phyloP scores from a whole-genome alignment of 2,113 vertebrate species.

The Oryzias melastigma region DNA sequence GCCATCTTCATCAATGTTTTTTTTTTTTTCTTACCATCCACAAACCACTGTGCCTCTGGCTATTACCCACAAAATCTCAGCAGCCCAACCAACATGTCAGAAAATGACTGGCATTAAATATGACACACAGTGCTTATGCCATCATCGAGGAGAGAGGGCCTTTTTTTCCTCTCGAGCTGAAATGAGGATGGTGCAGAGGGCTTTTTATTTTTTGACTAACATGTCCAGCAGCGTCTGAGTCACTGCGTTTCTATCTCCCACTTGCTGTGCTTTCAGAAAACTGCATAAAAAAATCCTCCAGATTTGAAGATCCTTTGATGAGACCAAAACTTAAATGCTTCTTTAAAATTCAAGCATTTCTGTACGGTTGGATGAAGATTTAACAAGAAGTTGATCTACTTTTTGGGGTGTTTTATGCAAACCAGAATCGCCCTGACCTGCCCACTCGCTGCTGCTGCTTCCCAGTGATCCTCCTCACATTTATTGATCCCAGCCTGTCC shows the following conservation, averaged over 20 bases:
- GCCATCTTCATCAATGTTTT: slow-evolving; percentile 35
- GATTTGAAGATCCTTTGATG: not conserved
- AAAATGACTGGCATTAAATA: slow-evolving; percentile 64
- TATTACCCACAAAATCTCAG: slow-evolving; percentile 41
- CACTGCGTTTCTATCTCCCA: slow-evolving; percentile 17
- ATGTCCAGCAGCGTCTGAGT: slow-evolving; percentile 22
- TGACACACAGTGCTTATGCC: slow-evolving; percentile 49
- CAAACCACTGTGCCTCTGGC: slow-evolving; percentile 45
- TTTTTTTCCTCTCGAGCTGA: slow-evolving; percentile 54
- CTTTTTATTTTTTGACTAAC: slow-evolving; percentile 31
- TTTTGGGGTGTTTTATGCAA: slow-evolving; percentile 24
- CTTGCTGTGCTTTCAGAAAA: slow-evolving; percentile 12
- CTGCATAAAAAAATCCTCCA: slow-evolving; percentile 1
- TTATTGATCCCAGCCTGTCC: slow-evolving; percentile 58
- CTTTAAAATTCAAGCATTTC: not conserved
- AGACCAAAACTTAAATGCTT: no score
- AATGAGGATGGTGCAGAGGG: slow-evolving; percentile 17
- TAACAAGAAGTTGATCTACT: not conserved
- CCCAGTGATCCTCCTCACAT: slow-evolving; percentile 34
- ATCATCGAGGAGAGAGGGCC: slow-evolving; percentile 33
- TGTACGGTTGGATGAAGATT: not conserved
- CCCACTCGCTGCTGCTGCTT: slow-evolving; percentile 18
- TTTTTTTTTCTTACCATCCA: slow-evolving; percentile 55
- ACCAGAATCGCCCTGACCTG: slow-evolving; percentile 22
- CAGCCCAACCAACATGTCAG: slow-evolving; percentile 37